Base-by-base conservation (phyloP, 2,113 vertebrate species). In the Colinus virginianus region DNA sequence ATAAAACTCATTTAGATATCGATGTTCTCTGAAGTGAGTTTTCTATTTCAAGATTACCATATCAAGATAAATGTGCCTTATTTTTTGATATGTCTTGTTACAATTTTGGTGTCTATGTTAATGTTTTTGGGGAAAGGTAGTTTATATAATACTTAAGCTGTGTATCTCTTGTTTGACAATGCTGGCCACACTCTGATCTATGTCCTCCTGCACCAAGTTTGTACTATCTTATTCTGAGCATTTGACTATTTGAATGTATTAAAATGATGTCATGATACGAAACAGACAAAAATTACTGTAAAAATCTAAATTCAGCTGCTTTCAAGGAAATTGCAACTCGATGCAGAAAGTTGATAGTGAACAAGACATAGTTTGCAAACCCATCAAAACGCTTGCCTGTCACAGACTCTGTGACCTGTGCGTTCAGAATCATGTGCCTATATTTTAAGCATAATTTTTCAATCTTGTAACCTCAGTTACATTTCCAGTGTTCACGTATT, bases 31-130 rank as follows among this genome's bases (percentile, higher is more conserved):
- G 86, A 97, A 96, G 97, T 95, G 93, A 94, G 90, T 97, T 98
- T 98, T 98, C 96, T 98, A 98, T 97, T 98, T 98, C 96, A 96
- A 98, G 97, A 97, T 97, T 97, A 97, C 82, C 97, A 97, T 97
- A 98, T 98, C 97, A 97, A 97, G 96, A 97, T 98, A 96, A 98
- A 98, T 98, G 98, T 98, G 98, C 98, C 98, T 98, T 98, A 98
- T 98, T 98, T 98, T 98, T 98, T 97, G 93, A 97, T 97, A 97
- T 19, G 92, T 98, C 95, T 97, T 97, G 96, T 98, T 98, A 97
- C 88, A 97, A 94, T 96, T 97, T 97, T 97, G 88, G 94, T 97
- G 96, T 97, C 96, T 95, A 93, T 95, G 94, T 96, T 96, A 94
- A 88, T 96, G 82, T 97, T 91, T 85, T 38, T n/a, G 62, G 78